Evolutionary conservation across 2,797 vertebrate genomes (phyloP).

Genomic region (Borostomias antarcticus): DNA sequence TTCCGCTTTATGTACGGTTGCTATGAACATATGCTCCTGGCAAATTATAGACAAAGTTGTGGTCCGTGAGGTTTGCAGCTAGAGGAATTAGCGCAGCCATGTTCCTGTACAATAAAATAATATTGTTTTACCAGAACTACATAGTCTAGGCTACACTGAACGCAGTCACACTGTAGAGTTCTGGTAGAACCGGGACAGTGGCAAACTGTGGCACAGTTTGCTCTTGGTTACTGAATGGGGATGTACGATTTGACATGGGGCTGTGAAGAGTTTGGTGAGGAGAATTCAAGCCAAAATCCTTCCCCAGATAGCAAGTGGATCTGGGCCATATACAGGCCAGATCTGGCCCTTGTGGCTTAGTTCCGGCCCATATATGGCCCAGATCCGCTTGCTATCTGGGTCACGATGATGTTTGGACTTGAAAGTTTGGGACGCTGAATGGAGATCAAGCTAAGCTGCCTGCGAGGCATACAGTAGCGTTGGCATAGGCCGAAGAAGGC

Average conservation of each 20-base stretch:
- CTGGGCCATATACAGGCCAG: too few species aligned
- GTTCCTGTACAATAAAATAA: conserved; percentile 80
- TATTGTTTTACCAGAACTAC: conserved; percentile 79
- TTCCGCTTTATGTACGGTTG: conserved; percentile 79
- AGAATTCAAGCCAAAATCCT: conserved; percentile 33
- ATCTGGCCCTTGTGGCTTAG: too few species aligned
- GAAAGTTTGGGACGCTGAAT: conserved; percentile 56
- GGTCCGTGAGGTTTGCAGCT: conserved; percentile 79
- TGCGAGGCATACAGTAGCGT: conserved; percentile 67
- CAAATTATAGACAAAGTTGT: conserved; percentile 81
- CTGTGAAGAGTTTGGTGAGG: conserved; percentile 22
- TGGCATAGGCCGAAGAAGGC: too few species aligned
- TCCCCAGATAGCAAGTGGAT: too few species aligned
- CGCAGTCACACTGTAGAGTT: conserved; percentile 52
- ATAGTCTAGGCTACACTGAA: conserved; percentile 41
- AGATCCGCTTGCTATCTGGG: too few species aligned
- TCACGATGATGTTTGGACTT: conserved; percentile 58
- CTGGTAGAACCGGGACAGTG: too few species aligned
- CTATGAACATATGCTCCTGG: conserved; percentile 78
- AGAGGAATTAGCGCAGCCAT: conserved; percentile 75
- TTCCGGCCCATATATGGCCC: too few species aligned
- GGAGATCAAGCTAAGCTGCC: conserved; percentile 63
- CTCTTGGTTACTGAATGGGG: too few species aligned
- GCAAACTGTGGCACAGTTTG: too few species aligned
- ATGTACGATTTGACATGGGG: too few species aligned